Evolutionary conservation across 2,888 invertebrate genomes (phyloP), one percentile per base, ranked within the genome.

Genomic region (Dasysyrphus tricinctus): DNA sequence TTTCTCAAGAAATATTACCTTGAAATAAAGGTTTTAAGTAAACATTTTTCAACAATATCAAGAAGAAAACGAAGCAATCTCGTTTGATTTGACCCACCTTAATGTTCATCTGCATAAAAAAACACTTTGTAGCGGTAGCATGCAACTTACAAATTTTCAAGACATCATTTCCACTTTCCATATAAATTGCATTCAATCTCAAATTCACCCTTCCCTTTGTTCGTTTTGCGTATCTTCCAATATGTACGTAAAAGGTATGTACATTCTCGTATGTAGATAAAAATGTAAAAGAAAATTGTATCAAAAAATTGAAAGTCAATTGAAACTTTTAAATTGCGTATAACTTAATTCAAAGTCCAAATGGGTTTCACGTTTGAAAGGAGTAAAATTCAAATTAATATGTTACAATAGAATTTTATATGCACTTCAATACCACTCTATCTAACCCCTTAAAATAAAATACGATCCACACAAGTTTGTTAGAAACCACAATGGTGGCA

Each of bases 241-340:
- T 19, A 37, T 39, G 3, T 24, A 24, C 24, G 24, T 24, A 24
- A 24, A 24, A 0, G 1, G 24, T 24, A 34, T 9, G 32, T 29
- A 44, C 16, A 9, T 65, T 32, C 16, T 5, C 1, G 14, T 12
- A 32, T 32, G 5, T 7, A 24, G 24, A 4, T 14, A 47, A 6
- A 69, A 75, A 70, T 75, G 79, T 39, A 63, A 57, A 54, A 49
- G 70, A 57, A 72, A 49, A 67, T 57, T 80, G 16, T 67, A 84
- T 72, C 72, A 76, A 76, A 76, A 72, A 80, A 67, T 84, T 72
- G 80, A 84, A 80, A 84, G 84, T 80, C 70, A 76, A 84, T 80
- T 80, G 65, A 76, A 84, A 80, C 80, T 80, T 84, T 61, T 47
- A 72, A 57, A 80, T 72, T 44, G 57, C 39, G 32, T 72, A 59